Percentiles rank a stretch among this genome's conserved stretches.
phyloP scores from a whole-genome alignment of 2,113 vertebrate genomes.

The Psilopsiagon aurifrons region DNA sequence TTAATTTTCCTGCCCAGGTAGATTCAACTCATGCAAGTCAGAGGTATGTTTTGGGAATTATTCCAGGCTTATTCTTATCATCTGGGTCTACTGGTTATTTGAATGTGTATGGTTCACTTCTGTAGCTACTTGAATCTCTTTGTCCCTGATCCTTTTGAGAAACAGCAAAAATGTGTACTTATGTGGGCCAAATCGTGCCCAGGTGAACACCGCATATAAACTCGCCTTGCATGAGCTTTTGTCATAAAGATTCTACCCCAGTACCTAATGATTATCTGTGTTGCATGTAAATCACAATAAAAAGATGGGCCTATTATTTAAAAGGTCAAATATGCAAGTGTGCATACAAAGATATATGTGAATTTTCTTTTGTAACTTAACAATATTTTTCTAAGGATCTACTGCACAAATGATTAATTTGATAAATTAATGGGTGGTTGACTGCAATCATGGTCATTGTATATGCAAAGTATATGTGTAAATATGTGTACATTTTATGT shows the following conservation, averaged over 20 bases:
- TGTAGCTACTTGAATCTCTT: background rate
- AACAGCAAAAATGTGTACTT: background rate
- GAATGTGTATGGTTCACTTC: background rate
- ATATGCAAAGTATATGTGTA: background rate
- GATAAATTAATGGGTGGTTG: background rate
- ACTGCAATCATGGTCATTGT: background rate
- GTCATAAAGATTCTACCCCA: background rate
- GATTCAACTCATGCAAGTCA: background rate
- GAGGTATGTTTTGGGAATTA: background rate
- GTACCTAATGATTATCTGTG: background rate
- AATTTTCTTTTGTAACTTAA: background rate
- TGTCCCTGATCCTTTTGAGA: background rate
- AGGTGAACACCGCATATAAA: background rate
- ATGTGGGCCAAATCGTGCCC: background rate
- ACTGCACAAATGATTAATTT: background rate
- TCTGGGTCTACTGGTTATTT: background rate
- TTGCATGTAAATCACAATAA: background rate
- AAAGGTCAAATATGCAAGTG: slow-evolving; percentile 14
- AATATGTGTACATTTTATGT: background rate
- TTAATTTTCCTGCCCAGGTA: background rate
- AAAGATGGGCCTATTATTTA: slow-evolving; percentile 30
- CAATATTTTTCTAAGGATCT: background rate
- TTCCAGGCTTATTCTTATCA: background rate
- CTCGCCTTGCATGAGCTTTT: background rate
- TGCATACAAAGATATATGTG: background rate